phyloP scores from a whole-genome alignment of 1,140 invertebrate genomes.

The Cydia fagiglandana region DNA sequence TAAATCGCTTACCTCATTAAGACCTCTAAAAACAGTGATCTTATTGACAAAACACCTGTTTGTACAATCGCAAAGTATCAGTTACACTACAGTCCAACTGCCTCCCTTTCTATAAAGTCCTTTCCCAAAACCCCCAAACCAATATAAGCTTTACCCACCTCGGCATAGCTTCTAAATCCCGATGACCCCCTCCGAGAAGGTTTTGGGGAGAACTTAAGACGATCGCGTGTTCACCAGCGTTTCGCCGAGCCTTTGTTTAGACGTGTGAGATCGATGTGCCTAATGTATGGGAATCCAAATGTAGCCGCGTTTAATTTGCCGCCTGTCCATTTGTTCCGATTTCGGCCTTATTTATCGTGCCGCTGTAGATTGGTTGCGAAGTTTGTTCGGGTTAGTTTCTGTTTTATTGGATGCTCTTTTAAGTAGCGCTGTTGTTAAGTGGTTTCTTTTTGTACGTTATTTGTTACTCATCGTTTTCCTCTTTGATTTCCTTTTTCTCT shows the following conservation, averaged over 20 bases:
- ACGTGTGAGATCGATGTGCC: slow-evolving; percentile 76
- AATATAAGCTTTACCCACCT: slow-evolving; percentile 44
- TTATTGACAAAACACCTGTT: slow-evolving; percentile 8
- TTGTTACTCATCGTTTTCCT: slow-evolving; percentile 16
- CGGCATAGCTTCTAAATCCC: slow-evolving; percentile 21
- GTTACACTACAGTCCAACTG: slow-evolving; percentile 44
- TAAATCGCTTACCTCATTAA: no score
- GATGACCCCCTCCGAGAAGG: slow-evolving; percentile 37
- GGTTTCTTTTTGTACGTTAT: slow-evolving; percentile 21
- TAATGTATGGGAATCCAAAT: slow-evolving; percentile 74
- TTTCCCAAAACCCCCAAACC: slow-evolving; percentile 37
- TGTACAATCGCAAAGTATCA: slow-evolving; percentile 27
- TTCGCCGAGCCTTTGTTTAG: slow-evolving; percentile 65
- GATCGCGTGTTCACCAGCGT: slow-evolving; percentile 67
- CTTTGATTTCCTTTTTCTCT: not conserved
- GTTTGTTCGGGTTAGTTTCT: slow-evolving; percentile 36
- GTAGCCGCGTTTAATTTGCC: slow-evolving; percentile 70
- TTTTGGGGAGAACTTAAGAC: slow-evolving; percentile 53
- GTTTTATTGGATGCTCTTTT: slow-evolving; percentile 18
- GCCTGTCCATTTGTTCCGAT: slow-evolving; percentile 76
- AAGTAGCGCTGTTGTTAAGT: slow-evolving; percentile 18
- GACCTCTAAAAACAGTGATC: not conserved
- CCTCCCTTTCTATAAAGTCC: slow-evolving; percentile 27
- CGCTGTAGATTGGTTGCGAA: slow-evolving; percentile 54
- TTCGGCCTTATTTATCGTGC: slow-evolving; percentile 70